phyloP scores from a whole-genome alignment of 2,888 invertebrate genomes.

The Tenthredo distinguenda region DNA sequence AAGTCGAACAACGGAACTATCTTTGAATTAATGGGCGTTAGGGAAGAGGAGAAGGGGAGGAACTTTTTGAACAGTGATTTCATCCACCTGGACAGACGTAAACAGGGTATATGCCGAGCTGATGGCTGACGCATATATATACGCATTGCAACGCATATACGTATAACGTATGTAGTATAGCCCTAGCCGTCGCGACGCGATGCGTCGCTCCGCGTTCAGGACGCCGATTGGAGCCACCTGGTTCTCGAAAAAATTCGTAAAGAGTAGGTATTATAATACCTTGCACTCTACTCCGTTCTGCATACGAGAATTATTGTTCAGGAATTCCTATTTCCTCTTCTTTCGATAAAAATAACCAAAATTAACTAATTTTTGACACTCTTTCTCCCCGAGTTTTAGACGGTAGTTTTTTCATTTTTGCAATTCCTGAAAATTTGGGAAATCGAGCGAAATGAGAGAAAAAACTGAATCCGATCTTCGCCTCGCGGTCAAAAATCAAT shows the following conservation, averaged over 20 bases:
- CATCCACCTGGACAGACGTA: constrained; percentile 70
- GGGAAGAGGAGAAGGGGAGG: constrained; percentile 35
- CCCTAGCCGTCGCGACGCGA: background rate
- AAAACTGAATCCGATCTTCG: too few relatives aligned
- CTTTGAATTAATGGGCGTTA: constrained; percentile 65
- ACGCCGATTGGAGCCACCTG: constrained; percentile 70
- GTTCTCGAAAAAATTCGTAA: constrained; percentile 39
- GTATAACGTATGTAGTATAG: background rate
- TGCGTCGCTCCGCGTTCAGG: constrained; percentile 6
- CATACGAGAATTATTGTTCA: too few relatives aligned
- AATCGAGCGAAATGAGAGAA: too few relatives aligned
- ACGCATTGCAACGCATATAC: constrained; percentile 18
- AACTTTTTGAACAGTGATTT: constrained; percentile 64
- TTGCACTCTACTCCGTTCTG: too few relatives aligned
- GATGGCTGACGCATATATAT: constrained; percentile 38
- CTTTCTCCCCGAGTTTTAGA: too few relatives aligned
- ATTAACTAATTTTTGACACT: too few relatives aligned
- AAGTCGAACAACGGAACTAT: constrained; percentile 57
- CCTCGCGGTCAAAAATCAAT: too few relatives aligned
- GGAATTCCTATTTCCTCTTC: too few relatives aligned
- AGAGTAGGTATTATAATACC: background rate
- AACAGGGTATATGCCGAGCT: constrained; percentile 55
- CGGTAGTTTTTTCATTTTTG: too few relatives aligned
- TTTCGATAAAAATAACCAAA: too few relatives aligned
- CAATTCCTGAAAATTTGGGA: too few relatives aligned